Evolutionary conservation across 2,113 vertebrate genomes (phyloP).

Genomic region (Nibea albiflora): DNA sequence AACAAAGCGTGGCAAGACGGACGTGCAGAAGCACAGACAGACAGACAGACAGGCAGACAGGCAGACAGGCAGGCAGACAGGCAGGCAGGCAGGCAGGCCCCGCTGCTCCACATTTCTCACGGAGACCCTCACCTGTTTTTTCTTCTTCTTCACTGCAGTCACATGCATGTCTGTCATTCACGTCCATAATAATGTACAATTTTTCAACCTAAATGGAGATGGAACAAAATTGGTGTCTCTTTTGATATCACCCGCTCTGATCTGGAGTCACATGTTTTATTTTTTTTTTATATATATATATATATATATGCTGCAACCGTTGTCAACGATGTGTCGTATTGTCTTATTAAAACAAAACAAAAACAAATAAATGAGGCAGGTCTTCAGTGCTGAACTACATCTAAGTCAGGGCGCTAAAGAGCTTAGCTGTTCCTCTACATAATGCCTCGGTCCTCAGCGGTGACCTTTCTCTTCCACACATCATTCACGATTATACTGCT

Average conservation of each 20-base stretch:
- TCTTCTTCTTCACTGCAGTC: constrained; percentile 10
- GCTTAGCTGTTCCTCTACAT: constrained; percentile 76
- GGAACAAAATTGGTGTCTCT: constrained; percentile 25
- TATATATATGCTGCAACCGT: constrained; percentile 29
- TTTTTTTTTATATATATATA: neutral
- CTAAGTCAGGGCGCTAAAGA: constrained; percentile 70
- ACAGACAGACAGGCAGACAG: constrained; percentile 8
- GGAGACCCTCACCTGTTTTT: constrained; percentile 27
- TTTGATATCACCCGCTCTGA: constrained; percentile 6
- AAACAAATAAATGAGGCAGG: constrained; percentile 2
- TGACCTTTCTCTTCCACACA: constrained; percentile 81
- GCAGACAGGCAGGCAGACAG: constrained; percentile 6
- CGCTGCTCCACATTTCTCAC: constrained; percentile 42
- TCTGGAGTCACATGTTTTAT: constrained; percentile 33
- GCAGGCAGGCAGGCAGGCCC: neutral
- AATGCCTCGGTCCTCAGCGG: constrained; percentile 77
- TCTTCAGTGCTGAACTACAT: constrained; percentile 66
- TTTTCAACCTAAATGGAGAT: constrained; percentile 38
- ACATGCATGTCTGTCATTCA: constrained; percentile 43
- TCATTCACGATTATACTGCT: constrained; percentile 77
- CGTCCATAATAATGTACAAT: constrained; percentile 24
- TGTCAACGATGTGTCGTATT: constrained; percentile 6
- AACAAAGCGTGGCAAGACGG: constrained; percentile 52
- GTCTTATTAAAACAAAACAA: constrained; percentile 25
- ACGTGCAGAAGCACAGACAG: constrained; percentile 8